phyloP scores from a whole-genome alignment of 2,113 vertebrate species.

The Lipophrys pholis region DNA sequence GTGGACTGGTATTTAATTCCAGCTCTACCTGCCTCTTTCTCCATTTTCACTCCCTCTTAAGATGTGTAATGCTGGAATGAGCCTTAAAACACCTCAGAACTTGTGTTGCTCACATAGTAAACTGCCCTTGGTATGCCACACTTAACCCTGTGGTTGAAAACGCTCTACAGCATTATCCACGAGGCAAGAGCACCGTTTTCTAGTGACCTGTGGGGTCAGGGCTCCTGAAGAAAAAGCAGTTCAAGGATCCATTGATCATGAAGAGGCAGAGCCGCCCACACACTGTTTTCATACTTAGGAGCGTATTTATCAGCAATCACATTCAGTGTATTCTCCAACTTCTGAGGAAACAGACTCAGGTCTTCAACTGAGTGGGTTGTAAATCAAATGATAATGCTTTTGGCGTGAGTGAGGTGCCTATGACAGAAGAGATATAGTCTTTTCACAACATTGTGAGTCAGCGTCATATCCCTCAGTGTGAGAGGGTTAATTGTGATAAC shows the following conservation, averaged over 20 bases:
- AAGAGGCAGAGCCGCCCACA: conserved; percentile 49
- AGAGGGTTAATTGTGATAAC: conserved; percentile 34
- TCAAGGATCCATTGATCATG: conserved; percentile 42
- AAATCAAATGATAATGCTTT: neutral
- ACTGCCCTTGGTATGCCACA: conserved; percentile 11
- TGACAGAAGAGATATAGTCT: conserved; percentile 22
- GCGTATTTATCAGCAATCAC: conserved; percentile 38
- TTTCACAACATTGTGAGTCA: conserved; percentile 17
- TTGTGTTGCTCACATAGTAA: conserved; percentile 12
- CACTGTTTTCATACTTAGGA: conserved; percentile 28
- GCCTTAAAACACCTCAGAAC: conserved; percentile 39
- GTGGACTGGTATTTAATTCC: too few species aligned
- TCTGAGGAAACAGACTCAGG: conserved; percentile 13
- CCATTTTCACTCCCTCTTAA: neutral
- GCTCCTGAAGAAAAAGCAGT: conserved; percentile 32
- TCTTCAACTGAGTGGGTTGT: conserved; percentile 9
- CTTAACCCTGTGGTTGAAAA: conserved; percentile 45
- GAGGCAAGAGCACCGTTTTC: conserved; percentile 51
- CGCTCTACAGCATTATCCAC: conserved; percentile 39
- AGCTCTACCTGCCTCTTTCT: too few species aligned
- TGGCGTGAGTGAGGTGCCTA: conserved; percentile 13
- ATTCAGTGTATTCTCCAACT: conserved; percentile 19
- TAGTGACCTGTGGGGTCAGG: conserved; percentile 50
- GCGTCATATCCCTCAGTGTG: neutral
- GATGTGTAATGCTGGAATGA: conserved; percentile 11